Conservation (phyloP, 2,113 vertebrate species). For the Ammospiza caudacuta region DNA sequence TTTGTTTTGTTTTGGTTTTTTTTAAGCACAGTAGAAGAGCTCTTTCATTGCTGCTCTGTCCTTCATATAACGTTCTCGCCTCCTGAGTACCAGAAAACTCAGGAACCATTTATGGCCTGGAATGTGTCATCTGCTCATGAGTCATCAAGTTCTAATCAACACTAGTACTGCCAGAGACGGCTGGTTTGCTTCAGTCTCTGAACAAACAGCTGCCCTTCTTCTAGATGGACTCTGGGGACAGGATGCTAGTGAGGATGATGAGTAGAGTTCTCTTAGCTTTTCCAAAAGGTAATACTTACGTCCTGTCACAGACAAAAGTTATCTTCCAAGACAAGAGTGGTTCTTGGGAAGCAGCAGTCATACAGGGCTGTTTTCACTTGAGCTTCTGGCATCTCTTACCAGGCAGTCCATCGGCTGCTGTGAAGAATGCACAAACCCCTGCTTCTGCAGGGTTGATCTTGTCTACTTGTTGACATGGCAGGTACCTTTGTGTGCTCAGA, state of each 20-base stretch:
- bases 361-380: not conserved
- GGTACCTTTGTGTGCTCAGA: not conserved
- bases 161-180: not conserved
- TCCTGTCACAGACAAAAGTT: not conserved
- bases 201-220: not conserved
- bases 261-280: not conserved
- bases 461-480: not conserved
- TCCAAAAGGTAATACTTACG: not conserved
- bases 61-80: not conserved
- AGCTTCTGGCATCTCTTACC: not conserved
- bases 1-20: not conserved
- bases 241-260: not conserved
- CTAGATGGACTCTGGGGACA: not conserved
- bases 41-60: not conserved
- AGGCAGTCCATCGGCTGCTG: accelerated
- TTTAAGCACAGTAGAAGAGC: not conserved
- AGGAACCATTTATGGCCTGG: conserved; percentile 42
- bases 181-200: not conserved
- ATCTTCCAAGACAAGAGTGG: not conserved
- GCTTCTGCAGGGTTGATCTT: not conserved
- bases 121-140: conserved; percentile 55
- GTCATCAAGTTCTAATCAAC: conserved; percentile 17
- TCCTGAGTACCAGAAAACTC: not conserved
- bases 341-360: not conserved
- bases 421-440: not conserved